Conservation (phyloP, 2,888 invertebrate species). For the Lycocerus yunnanus region DNA sequence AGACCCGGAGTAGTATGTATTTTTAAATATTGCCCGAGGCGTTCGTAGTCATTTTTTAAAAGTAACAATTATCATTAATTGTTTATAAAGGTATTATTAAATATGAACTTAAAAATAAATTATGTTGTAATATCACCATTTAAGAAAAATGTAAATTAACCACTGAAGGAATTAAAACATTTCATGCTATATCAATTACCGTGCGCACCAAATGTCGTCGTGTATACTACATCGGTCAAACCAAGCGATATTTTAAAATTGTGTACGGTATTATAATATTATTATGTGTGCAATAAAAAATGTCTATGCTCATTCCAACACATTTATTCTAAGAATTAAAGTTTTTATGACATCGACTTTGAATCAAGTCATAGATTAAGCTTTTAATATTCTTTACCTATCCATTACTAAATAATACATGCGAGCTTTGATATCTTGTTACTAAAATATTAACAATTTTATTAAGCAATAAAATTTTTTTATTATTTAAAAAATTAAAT, state of each 20-base stretch:
- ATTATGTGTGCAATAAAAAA: not conserved
- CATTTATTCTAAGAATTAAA: constrained; percentile 19
- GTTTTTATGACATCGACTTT: not conserved
- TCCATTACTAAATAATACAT: not conserved
- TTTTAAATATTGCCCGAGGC: not conserved
- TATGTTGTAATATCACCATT: not conserved
- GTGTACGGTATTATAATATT: not conserved
- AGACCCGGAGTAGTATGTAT: not conserved
- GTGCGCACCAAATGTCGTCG: not conserved
- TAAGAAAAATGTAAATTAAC: not conserved
- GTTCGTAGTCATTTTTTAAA: not conserved
- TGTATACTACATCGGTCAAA: not conserved
- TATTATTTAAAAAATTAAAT: not conserved
- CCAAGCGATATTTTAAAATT: not conserved
- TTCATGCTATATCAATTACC: not conserved
- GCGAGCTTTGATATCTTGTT: not conserved
- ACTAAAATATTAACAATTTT: not conserved
- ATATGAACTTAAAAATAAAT: not conserved
- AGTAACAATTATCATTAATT: not conserved
- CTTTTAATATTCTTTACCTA: not conserved
- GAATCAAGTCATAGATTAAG: constrained; percentile 1
- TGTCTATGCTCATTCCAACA: constrained; percentile 13
- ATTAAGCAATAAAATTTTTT: not conserved
- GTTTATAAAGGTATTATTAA: not conserved
- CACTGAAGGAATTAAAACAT: not conserved